These are phyloP conservation scores for Paragorgia papillata DNA, from an alignment of 92 coral and sea anemone species.

Conservation along the genomic window DNA sequence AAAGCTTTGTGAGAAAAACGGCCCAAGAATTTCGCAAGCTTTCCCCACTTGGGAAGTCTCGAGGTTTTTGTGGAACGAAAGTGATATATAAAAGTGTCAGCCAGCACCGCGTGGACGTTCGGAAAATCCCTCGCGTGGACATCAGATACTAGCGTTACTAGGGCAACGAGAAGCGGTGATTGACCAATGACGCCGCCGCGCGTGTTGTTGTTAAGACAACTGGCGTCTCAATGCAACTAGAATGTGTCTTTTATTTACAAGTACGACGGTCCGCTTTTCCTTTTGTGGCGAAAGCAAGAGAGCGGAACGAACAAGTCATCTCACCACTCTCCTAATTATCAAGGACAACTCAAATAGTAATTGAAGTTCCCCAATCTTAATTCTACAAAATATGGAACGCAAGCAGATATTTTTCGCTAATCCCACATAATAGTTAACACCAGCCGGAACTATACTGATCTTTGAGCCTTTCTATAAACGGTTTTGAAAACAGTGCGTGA, in stretches of 20 bases:
- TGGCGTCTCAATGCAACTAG: conserved; percentile 24
- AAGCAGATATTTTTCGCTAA: too few relatives aligned
- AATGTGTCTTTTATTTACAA: conserved; percentile 33
- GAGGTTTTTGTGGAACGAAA: conserved; percentile 15
- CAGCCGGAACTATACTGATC: too few relatives aligned
- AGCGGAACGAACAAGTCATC: conserved; percentile 32
- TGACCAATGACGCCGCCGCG: conserved; percentile 7
- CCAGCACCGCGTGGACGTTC: conserved; percentile 16
- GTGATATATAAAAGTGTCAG: conserved; percentile 34
- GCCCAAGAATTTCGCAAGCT: conserved; percentile 1
- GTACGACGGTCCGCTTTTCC: conserved; percentile 6
- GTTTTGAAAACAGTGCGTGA: too few relatives aligned
- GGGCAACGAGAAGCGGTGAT: conserved; percentile 41
- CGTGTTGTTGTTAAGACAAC: conserved; percentile 38
- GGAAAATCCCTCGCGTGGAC: conserved; percentile 38
- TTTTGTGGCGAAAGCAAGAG: conserved; percentile 29
- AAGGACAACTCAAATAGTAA: too few relatives aligned
- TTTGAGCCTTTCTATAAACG: too few relatives aligned
- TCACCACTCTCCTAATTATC: background rate
- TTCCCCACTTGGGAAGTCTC: background rate
- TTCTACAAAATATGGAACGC: too few relatives aligned
- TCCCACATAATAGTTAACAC: too few relatives aligned
- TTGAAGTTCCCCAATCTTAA: too few relatives aligned
- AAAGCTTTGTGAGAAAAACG: background rate
- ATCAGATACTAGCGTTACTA: conserved; percentile 8